A percentile compares a stretch with the other conserved stretches of the same genome.
These are phyloP conservation scores for Pristionchus fissidentatus DNA, from an alignment of 2,888 invertebrate species.

Conservation along the genomic window DNA sequence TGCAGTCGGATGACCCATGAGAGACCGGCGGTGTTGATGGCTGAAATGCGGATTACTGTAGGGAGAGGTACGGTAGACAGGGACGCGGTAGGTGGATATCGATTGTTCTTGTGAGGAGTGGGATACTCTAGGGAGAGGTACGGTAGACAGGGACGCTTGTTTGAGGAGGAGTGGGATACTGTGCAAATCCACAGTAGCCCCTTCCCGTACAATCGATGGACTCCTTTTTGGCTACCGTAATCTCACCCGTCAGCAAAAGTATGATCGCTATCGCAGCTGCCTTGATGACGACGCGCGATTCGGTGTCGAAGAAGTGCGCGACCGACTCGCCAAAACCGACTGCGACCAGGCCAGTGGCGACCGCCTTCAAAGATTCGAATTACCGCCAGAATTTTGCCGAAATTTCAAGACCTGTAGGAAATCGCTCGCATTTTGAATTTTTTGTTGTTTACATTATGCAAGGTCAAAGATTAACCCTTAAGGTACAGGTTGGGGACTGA, in stretches of 20 bases:
- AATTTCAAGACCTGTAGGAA: not conserved
- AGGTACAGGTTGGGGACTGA: not conserved
- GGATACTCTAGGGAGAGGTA: not conserved
- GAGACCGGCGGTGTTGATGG: conserved; percentile 94
- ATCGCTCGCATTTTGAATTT: not conserved
- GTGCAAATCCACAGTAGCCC: not conserved
- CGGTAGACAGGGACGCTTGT: not conserved
- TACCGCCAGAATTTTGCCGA: not conserved
- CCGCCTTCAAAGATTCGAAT: conserved; percentile 82
- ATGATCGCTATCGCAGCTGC: conserved; percentile 91
- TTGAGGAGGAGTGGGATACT: not conserved
- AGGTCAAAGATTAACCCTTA: not conserved
- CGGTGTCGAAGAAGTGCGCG: conserved; percentile 85
- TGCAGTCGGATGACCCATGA: conserved; percentile 98
- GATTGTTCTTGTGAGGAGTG: not conserved
- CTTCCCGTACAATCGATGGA: not conserved
- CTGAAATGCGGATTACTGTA: conserved; percentile 69
- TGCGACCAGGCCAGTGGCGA: conserved; percentile 94
- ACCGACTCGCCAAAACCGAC: conserved; percentile 97
- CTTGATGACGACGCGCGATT: conserved; percentile 85
- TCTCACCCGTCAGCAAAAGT: conserved; percentile 80
- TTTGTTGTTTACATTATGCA: not conserved
- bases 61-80: not conserved
- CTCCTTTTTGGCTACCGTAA: not conserved
- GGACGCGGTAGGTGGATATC: not conserved